Evolutionary conservation across 1,140 invertebrate genomes (phyloP).

Genomic region (Drosophila murphyi): DNA sequence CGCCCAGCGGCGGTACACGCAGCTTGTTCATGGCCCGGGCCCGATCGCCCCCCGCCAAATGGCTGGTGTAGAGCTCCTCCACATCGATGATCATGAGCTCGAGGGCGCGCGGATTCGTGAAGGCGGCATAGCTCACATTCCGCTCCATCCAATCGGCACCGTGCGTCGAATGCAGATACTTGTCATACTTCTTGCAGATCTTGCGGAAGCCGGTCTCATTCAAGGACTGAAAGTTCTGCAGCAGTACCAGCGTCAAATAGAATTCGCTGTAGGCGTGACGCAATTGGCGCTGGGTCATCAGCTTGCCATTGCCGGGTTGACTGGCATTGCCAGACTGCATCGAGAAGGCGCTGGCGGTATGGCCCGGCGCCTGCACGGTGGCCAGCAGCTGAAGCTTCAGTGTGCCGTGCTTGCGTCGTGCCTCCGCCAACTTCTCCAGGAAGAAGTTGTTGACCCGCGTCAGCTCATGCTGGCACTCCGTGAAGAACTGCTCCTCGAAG

Average conservation of each 20-base stretch:
- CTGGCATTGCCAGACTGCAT: constrained; percentile 10
- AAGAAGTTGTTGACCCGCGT: constrained; percentile 98
- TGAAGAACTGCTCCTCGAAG: constrained; percentile 97
- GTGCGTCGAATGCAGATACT: constrained; percentile 84
- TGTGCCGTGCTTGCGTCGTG: constrained; percentile 95
- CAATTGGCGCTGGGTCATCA: constrained; percentile 90
- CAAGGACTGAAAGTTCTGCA: constrained; percentile 95
- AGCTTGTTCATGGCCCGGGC: constrained; percentile 89
- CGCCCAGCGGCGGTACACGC: constrained; percentile 89
- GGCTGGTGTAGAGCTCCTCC: constrained; percentile 88
- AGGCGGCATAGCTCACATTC: constrained; percentile 33
- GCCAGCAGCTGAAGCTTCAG: constrained; percentile 92
- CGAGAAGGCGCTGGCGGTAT: constrained; percentile 34
- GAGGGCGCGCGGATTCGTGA: constrained; percentile 40
- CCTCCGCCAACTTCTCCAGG: constrained; percentile 98
- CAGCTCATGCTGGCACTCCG: constrained; percentile 96
- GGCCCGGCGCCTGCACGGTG: constrained; percentile 17
- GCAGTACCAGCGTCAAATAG: constrained; percentile 97
- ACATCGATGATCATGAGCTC: constrained; percentile 87
- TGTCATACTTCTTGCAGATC: constrained; percentile 99
- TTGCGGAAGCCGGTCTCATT: constrained; percentile 99
- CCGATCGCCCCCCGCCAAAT: constrained; percentile 89
- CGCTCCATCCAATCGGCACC: constrained; percentile 42
- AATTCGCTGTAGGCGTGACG: constrained; percentile 99
- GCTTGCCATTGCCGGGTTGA: constrained; percentile 53